Evolutionary conservation across 2,797 vertebrate genomes (phyloP).

Genomic region (Aulostomus chinensis): DNA sequence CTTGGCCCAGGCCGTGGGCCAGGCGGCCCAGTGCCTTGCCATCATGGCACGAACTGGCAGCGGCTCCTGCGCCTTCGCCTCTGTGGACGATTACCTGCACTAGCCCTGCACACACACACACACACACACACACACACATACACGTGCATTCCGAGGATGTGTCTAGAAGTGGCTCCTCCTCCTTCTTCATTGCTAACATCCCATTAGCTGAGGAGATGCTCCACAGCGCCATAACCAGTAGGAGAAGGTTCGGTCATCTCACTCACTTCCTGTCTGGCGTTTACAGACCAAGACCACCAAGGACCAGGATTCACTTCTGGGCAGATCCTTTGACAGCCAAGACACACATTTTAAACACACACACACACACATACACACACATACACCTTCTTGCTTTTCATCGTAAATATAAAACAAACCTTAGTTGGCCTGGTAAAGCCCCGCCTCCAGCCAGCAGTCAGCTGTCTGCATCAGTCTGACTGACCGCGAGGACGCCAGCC

Average conservation of each 20-base stretch:
- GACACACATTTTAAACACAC: constrained; percentile 6
- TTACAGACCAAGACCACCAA: constrained; percentile 1
- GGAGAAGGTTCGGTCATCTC: constrained; percentile 23
- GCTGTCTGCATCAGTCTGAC: constrained; percentile 17
- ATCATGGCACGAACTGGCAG: constrained; percentile 97
- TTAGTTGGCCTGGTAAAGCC: no score
- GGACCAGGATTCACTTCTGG: constrained; percentile 20
- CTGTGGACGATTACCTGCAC: constrained; percentile 98
- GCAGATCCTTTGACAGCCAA: constrained; percentile 5
- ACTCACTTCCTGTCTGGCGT: constrained; percentile 39
- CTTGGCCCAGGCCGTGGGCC: constrained; percentile 94
- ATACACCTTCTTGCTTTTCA: constrained; percentile 21
- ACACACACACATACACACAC: constrained; percentile 3
- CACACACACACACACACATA: constrained; percentile 17
- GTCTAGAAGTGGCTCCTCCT: constrained; percentile 26
- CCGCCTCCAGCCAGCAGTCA: constrained; percentile 4
- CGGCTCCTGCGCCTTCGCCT: constrained; percentile 96
- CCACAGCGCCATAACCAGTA: constrained; percentile 16
- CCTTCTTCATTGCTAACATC: constrained; percentile 31
- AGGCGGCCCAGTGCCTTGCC: constrained; percentile 95
- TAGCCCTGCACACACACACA: constrained; percentile 72
- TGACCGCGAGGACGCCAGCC: constrained; percentile 23
- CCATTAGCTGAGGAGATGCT: constrained; percentile 18
- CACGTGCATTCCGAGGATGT: constrained; percentile 22
- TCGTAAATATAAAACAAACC: constrained; percentile 32